These are phyloP conservation scores for Allobates femoralis DNA, from an alignment of 2,797 vertebrate species.

Conservation along the genomic window DNA sequence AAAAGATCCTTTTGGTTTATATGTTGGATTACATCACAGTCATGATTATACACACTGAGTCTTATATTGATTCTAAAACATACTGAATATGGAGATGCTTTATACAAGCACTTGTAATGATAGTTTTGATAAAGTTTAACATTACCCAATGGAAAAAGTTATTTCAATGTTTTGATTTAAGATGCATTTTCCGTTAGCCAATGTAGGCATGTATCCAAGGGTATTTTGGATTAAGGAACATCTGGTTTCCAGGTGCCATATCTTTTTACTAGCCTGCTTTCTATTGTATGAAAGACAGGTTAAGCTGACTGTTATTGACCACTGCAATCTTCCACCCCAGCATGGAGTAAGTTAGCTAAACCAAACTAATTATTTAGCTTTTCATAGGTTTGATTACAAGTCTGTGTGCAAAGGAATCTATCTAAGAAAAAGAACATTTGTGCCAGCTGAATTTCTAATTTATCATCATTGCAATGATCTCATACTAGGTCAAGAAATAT, in stretches of 20 bases:
- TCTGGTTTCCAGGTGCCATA: constrained; percentile 43
- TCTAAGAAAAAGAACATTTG: not conserved
- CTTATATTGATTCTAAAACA: not conserved
- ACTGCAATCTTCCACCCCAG: constrained; percentile 1
- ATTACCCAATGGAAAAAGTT: not conserved
- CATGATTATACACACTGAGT: not conserved
- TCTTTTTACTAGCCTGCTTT: not conserved
- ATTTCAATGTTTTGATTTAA: not conserved
- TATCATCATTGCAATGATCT: not conserved
- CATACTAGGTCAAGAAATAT: not conserved
- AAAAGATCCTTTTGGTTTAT: not conserved
- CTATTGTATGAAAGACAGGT: not conserved
- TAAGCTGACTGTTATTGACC: not conserved
- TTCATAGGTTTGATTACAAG: constrained; percentile 2
- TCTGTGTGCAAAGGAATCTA: not conserved
- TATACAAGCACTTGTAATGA: not conserved
- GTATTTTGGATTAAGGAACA: constrained; percentile 10
- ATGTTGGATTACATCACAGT: not conserved
- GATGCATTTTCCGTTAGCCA: constrained; percentile 28
- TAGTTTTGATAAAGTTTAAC: not conserved
- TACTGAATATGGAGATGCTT: not conserved
- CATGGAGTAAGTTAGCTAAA: not conserved
- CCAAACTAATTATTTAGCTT: not conserved
- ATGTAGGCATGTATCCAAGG: constrained; percentile 18
- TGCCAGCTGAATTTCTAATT: constrained; percentile 9